Evolutionary conservation across 2,113 vertebrate genomes (phyloP).

Genomic region (Nymphicus hollandicus): DNA sequence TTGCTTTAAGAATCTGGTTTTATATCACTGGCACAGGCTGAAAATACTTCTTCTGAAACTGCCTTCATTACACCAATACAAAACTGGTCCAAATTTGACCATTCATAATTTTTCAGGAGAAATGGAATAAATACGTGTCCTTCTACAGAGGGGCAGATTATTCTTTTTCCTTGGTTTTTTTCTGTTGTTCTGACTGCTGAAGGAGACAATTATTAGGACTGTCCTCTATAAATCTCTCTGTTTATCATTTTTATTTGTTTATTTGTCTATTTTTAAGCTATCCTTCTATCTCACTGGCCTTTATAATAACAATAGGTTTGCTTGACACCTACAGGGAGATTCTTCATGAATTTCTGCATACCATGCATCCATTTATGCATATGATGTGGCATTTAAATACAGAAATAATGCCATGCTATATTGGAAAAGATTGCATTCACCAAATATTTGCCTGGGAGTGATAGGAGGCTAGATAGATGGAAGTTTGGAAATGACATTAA

Average conservation of each 20-base stretch:
- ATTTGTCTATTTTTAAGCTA: not conserved
- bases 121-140: not conserved
- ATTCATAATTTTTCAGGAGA: not conserved
- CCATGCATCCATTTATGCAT: not conserved
- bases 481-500: constrained; percentile 6
- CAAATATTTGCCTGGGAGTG: not conserved
- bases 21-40: not conserved
- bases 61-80: not conserved
- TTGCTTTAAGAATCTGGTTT: not conserved
- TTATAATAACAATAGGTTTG: not conserved
- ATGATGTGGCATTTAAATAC: not conserved
- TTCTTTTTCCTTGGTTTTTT: not conserved
- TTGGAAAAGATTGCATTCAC: not conserved
- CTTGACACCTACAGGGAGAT: not conserved
- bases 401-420: not conserved
- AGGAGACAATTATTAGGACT: not conserved
- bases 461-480: not conserved
- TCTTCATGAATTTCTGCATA: not conserved
- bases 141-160: not conserved
- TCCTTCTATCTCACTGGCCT: not conserved
- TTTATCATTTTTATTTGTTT: not conserved
- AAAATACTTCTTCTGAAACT: not conserved
- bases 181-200: not conserved
- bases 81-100: not conserved
- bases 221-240: not conserved